These are phyloP conservation scores for Eupsilia transversa DNA, from an alignment of 2,888 invertebrate genomes.

Conservation along the genomic window DNA sequence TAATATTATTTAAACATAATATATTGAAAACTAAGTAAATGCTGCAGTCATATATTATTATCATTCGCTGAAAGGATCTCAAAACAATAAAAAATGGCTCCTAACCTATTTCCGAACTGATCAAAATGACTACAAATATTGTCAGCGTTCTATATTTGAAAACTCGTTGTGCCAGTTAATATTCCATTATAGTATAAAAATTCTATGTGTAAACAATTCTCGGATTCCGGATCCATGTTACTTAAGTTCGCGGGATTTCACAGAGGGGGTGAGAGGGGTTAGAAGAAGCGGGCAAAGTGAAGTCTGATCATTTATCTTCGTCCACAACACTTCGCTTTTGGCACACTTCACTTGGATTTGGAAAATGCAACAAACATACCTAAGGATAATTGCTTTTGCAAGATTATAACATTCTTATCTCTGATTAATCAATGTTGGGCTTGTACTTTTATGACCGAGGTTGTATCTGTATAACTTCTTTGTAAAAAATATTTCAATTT, in stretches of 20 bases:
- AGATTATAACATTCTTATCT: slow-evolving; percentile 1
- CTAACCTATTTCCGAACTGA: slow-evolving; percentile 23
- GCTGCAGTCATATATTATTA: slow-evolving; percentile 18
- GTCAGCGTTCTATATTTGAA: slow-evolving; percentile 25
- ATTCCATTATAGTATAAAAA: slow-evolving; percentile 33
- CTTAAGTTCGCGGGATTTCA: slow-evolving; percentile 35
- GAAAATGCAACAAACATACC: slow-evolving; percentile 59
- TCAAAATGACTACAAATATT: slow-evolving; percentile 6
- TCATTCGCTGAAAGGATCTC: slow-evolving; percentile 19
- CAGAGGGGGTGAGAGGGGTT: neutral
- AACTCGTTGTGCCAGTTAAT: slow-evolving; percentile 32
- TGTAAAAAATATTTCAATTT: neutral
- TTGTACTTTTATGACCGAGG: neutral
- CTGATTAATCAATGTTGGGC: neutral
- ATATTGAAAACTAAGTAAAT: neutral
- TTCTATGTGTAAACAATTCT: slow-evolving; percentile 53
- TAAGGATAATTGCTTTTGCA: slow-evolving; percentile 38
- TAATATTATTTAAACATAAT: neutral
- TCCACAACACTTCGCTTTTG: slow-evolving; percentile 54
- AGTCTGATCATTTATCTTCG: slow-evolving; percentile 58
- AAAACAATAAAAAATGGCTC: slow-evolving; percentile 10
- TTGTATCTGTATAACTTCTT: neutral
- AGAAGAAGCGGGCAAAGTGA: neutral
- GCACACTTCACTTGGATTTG: slow-evolving; percentile 53
- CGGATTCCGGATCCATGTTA: slow-evolving; percentile 35